Evolutionary conservation across 2,888 invertebrate genomes (phyloP), one percentile per base, ranked within the genome.

Genomic region (Agrotis puta): DNA sequence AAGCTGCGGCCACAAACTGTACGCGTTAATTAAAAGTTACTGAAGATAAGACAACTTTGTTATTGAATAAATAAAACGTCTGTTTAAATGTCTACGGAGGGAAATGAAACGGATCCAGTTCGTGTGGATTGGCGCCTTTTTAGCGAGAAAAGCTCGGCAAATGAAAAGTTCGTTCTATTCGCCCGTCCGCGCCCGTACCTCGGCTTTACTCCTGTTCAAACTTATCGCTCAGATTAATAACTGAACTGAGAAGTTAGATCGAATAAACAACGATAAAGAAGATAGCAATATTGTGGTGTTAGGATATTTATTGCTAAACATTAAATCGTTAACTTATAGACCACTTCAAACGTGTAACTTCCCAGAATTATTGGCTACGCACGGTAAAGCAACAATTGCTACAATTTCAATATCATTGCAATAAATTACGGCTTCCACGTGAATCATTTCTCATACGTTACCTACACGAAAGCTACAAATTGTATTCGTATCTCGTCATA

Each of bases 11-110:
- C 54, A 58, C 63, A 75, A 74, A 77, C 75, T 76, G 75, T 83
- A 85, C 80, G 87, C 87, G 87, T 90, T 92, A 88, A 92, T 93
- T 92, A 92, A 91, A 92, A 92, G 83, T 91, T 89, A 80, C 72
- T 59, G 70, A 82, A 88, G 89, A 91, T 88, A 88, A 88, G 81
- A 82, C 87, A 87, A 90, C 87, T 87, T 87, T 86, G 88, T 92
- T 90, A 90, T 90, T 91, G 85, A 90, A 92, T 92, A 91, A 91
- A 91, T 89, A 91, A 88, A 88, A 87, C 79, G 89, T 88, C 81
- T 82, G 87, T 87, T 89, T 86, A 82, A 88, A 87, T 86, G 83
- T 83, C 71, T 83, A 77, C 70, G 74, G 77, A 82, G 75, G 77
- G 80, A 84, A 87, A 87, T 86, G 80, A 87, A 39, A 87, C 86